Evolutionary conservation across 2,113 vertebrate species (phyloP), one percentile per base, ranked within the genome.

Genomic region (Cryptotis parvus): DNA sequence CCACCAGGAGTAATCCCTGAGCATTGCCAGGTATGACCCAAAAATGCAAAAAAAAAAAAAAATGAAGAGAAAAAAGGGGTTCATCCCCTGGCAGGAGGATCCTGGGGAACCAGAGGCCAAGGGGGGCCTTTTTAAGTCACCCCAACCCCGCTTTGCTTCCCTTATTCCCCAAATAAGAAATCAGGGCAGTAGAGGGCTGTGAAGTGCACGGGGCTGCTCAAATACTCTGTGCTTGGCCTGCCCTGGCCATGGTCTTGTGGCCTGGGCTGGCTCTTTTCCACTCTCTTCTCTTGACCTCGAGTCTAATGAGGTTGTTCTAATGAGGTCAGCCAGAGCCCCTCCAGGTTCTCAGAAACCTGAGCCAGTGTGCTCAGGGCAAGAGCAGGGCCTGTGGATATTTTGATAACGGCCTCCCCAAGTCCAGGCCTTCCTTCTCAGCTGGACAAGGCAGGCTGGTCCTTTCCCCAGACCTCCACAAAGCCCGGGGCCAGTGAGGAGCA

Each of bases 251-350:
- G 65, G 33, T 74, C 66, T 94, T 8, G 43, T 88, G 77, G 49
- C 22, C 43, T 82, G 61, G 39, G 49, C 39, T 35, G 6, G 2
- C 72, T 88, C n/a, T 75, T 90, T 75, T 72, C 88, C 84, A 87
- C 72, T 96, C 45, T 29, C 45, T 77, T 85, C 79, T 8, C 31
- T 12, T 86, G 90, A 95, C 83, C 75, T 85, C 66, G 33, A 82
- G 78, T 49, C 90, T 92, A 89, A 69, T 92, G 80, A 92, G 86
- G 75, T 72, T 85, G 68, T 73, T 89, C 90, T 94, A 86, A 95
- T 27, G 63, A 96, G 74, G 90, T 41, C 84, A 86, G 72, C 29
- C 88, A 84, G 85, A 84, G 82, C 70, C 79, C 33, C 55, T 91
- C 29, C 18, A 94, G 88, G 85, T 5, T 43, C 65, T 82, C 45